Evolutionary conservation across 2,888 invertebrate species (phyloP), one percentile per base, ranked within the genome.

Genomic region (Conchocele bisecta): DNA sequence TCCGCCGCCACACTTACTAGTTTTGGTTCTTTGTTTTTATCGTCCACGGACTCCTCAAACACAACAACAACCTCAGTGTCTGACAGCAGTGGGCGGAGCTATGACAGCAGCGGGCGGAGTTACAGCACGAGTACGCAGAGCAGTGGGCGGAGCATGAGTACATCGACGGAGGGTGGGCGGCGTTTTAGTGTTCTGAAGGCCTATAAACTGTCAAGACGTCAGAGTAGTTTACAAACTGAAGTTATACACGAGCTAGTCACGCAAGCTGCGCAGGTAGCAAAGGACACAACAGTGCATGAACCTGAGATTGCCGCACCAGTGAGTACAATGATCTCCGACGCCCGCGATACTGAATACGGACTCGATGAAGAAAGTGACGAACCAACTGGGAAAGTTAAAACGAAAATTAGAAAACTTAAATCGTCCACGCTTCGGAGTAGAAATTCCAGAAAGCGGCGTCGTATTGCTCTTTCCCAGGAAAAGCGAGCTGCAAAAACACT

Each of bases 401-500:
- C 59, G 31, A 20, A 26, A 3, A 58, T 37, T 35, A 39, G 57
- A 26, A 59, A 48, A 11, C 48, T 71, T 11, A 75, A 67, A 33
- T 71, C 75, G 7, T 58, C 70, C 5, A 71, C 71, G 39, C 63
- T 75, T 31, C 26, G 67, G 15, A 56, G 60, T 13, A 51, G 67
- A 37, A 75, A 75, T 39, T 75, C 75, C 0, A 44, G 75, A 31
- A 75, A 75, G 41, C 66, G 74, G 28, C 82, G 73, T 46, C 75
- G 68, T 44, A 77, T 86, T 15, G 84, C 84, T 0, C 68, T 86
- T 24, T 79, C 82, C 1, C 87, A 86, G 31, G 88, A 91, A 70
- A 87, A 88, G 57, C 83, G 90, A 44, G 97, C 97, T 50, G 98
- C 98, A 3, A 94, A 97, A 87, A 98, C 98, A 46, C 93, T 98